Conservation (phyloP, 1,140 invertebrate species). For the Pentalonia nigronervosa region DNA sequence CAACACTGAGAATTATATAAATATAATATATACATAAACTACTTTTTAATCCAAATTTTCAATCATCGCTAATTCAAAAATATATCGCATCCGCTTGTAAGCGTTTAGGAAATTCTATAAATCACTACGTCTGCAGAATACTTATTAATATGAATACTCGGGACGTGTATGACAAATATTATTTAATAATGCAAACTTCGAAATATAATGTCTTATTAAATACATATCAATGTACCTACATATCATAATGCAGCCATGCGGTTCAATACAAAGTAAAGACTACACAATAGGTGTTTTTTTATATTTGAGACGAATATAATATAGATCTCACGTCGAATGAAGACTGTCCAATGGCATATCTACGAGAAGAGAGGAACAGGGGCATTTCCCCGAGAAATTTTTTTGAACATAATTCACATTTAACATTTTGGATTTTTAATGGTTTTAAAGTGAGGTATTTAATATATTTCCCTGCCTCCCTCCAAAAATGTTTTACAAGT, state of each 20-base stretch:
- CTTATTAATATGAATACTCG: not conserved
- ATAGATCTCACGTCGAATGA: not conserved
- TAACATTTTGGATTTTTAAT: too few species aligned
- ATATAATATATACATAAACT: not conserved
- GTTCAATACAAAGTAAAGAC: not conserved
- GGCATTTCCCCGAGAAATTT: too few species aligned
- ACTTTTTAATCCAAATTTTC: not conserved
- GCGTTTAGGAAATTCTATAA: not conserved
- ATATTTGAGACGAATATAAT: slow-evolving; percentile 20
- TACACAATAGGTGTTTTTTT: not conserved
- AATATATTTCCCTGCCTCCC: too few species aligned
- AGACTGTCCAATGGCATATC: too few species aligned
- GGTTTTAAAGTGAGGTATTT: too few species aligned
- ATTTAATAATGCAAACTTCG: not conserved
- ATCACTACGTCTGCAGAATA: not conserved
- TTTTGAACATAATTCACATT: too few species aligned
- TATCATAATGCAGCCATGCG: not conserved
- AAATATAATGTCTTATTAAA: slow-evolving; percentile 12
- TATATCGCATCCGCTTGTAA: not conserved
- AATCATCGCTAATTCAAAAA: slow-evolving; percentile 1
- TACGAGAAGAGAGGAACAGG: too few species aligned
- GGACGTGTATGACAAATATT: not conserved
- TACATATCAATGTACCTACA: not conserved
- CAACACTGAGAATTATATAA: not conserved
- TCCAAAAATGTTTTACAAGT: too few species aligned